Conservation (phyloP, 2,797 vertebrate species). For the Microctenopoma stevenorrisi region DNA sequence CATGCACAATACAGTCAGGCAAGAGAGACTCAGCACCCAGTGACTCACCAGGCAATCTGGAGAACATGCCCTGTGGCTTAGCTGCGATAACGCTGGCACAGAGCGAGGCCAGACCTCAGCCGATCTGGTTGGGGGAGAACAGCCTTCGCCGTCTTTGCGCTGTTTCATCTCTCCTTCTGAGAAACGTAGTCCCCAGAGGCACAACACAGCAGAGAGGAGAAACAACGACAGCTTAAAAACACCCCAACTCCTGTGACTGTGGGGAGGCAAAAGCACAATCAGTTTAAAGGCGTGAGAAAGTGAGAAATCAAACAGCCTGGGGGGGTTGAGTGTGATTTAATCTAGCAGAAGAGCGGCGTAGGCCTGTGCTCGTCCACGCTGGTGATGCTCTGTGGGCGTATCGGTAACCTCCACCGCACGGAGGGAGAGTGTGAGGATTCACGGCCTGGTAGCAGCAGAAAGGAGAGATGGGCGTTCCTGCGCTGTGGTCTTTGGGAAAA, state of each 20-base stretch:
- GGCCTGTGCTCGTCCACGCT: slow-evolving; percentile 55
- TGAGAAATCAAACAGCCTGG: slow-evolving; percentile 58
- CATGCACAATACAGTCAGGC: slow-evolving; percentile 60
- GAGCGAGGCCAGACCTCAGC: slow-evolving; percentile 76
- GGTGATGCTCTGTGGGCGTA: slow-evolving; percentile 55
- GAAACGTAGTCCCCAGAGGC: slow-evolving; percentile 47
- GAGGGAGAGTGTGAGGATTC: slow-evolving; percentile 48
- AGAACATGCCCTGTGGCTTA: slow-evolving; percentile 80
- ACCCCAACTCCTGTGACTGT: slow-evolving; percentile 23
- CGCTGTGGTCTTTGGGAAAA: slow-evolving; percentile 22
- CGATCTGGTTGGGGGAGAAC: slow-evolving; percentile 71
- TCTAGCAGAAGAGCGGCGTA: slow-evolving; percentile 51
- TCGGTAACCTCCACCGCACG: slow-evolving; percentile 51
- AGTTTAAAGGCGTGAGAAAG: slow-evolving; percentile 39
- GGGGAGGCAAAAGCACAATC: slow-evolving; percentile 52
- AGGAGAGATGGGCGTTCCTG: slow-evolving; percentile 20
- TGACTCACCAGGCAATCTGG: slow-evolving; percentile 85
- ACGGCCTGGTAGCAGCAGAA: slow-evolving; percentile 29
- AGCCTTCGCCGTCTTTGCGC: slow-evolving; percentile 48
- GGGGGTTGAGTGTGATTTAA: slow-evolving; percentile 68
- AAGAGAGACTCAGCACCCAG: slow-evolving; percentile 66
- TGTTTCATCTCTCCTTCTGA: slow-evolving; percentile 60
- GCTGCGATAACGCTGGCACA: slow-evolving; percentile 78
- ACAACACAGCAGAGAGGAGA: slow-evolving; percentile 18
- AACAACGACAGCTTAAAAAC: slow-evolving; percentile 19